phyloP scores from a whole-genome alignment of 2,888 invertebrate genomes.

The Spodoptera picta region DNA sequence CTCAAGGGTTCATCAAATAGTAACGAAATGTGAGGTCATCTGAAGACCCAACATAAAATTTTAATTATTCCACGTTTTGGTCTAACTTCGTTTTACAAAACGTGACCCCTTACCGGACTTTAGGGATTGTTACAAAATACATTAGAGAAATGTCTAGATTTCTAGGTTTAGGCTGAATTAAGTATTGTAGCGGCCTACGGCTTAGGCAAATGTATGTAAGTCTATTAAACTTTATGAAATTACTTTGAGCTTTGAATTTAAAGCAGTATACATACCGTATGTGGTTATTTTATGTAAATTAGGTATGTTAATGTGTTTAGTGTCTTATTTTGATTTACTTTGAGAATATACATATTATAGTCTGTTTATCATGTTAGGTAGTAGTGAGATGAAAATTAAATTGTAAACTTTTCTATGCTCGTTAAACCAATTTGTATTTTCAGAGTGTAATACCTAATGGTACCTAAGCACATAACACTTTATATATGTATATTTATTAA shows the following conservation, averaged over 20 bases:
- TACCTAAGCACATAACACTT: too few species aligned
- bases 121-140: constrained; percentile 36
- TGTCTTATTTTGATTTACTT: too few species aligned
- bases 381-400: too few species aligned
- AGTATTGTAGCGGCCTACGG: constrained; percentile 14
- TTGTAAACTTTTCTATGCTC: too few species aligned
- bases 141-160: constrained; percentile 44
- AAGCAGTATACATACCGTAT: neutral
- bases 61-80: constrained; percentile 45
- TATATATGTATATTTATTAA: too few species aligned
- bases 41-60: constrained; percentile 28
- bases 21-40: neutral
- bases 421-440: too few species aligned
- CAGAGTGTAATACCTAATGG: too few species aligned
- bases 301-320: too few species aligned
- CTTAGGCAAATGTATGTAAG: constrained; percentile 17
- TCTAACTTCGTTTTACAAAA: constrained; percentile 47
- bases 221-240: constrained; percentile 36
- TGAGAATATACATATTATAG: too few species aligned
- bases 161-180: constrained; percentile 23
- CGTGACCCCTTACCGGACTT: constrained; percentile 28
- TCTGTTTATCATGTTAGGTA: too few species aligned
- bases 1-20: constrained; percentile 6
- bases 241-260: constrained; percentile 6
- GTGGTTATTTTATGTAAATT: neutral